Base-by-base conservation (phyloP, 2,113 vertebrate genomes). In the Excalfactoria chinensis region DNA sequence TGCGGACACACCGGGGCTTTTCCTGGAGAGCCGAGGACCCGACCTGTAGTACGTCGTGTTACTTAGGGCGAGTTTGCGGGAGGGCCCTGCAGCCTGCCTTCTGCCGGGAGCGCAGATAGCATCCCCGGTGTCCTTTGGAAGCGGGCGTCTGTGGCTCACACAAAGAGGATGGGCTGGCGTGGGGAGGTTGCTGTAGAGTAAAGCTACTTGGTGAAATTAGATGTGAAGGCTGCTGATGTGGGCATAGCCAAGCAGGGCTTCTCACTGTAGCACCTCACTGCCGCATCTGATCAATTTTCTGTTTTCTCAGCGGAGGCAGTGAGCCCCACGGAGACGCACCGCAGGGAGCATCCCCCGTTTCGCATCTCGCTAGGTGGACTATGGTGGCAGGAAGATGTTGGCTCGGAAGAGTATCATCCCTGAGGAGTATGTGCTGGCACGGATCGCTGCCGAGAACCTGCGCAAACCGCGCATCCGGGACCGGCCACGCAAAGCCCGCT, bases 401-500 rank as follows among this genome's bases (percentile, higher is more conserved):
- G 98, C 99, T 63, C 97, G 99, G 11, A 99, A 99, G 92, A 99
- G 99, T 97, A 99, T 99, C 82, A 99, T 99, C 92, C 99, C 99
- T 3, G 99, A 99, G 97, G 99, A 99, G 95, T 99, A 99, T 58
- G 98, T 98, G 30, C 89, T 99, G 85, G 98, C 99, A 12, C 98
- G 98, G 60, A 99, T 99, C 3, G 98, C 97, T 3, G 99, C 99
- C 0, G 98, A 99, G 89, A 96, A 99, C 75, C 98, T 98, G 91
- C 98, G 99, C 70, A 99, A 99, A 77, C 99, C 99, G 1, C 98
- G 99, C 91, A 98, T 99, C 95, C 97, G 98, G 5, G 99, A 99
- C 97, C 98, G 98, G 43, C 98, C 98, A 0, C 98, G 99, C 89
- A 99, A 99, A 79, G 99, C 99, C 44, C 99, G 99, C 90, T 99